Base-by-base conservation (phyloP, 1,140 invertebrate species). In the Nasonia vitripennis region DNA sequence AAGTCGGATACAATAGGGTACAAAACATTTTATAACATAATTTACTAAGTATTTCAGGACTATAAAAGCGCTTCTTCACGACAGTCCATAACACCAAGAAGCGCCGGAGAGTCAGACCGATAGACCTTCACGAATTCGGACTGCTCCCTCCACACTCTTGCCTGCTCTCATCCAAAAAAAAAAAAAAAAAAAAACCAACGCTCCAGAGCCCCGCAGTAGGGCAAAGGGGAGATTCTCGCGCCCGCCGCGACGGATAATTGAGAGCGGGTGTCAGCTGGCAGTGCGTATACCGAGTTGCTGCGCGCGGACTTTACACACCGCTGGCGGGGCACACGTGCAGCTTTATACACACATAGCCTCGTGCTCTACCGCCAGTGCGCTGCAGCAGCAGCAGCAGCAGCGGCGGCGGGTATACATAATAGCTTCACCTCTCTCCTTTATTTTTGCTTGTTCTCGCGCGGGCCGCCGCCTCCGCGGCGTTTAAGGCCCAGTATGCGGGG, bases 181-280 rank as follows among this genome's bases (percentile, higher is more conserved):
- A n/a, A n/a, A n/a, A 70, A 70, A 27, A 27, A 27, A 27, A 27
- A 27, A 27, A 27, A 0, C 23, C 23, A 27, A 0, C 23, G 23
- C 23, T 27, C 23, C 23, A 27, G 27, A 27, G 27, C 27, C 27
- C 27, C 27, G 1, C 27, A 37, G 17, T 2, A 55, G 12, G 27
- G 27, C 27, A 55, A 10, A 83, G 62, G 62, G 10, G 83, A 78
- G 73, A 87, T 84, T 88, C 87, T 87, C 86, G 85, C 86, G 84
- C 75, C 83, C 82, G 81, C 41, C 11, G 45, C 77, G 80, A 37
- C 77, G 70, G 81, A 89, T 89, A 89, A 89, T 88, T 87, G 87
- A 88, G 87, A 88, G 87, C 87, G 78, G 81, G 85, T 87, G 85
- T 82, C 87, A 87, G 81, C 78, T 48, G 41, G 20, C 74, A 27